Percentiles rank a stretch among this genome's conserved stretches.
Conservation (phyloP, 2,888 invertebrate genomes). For the Trichopoda pennipes region DNA sequence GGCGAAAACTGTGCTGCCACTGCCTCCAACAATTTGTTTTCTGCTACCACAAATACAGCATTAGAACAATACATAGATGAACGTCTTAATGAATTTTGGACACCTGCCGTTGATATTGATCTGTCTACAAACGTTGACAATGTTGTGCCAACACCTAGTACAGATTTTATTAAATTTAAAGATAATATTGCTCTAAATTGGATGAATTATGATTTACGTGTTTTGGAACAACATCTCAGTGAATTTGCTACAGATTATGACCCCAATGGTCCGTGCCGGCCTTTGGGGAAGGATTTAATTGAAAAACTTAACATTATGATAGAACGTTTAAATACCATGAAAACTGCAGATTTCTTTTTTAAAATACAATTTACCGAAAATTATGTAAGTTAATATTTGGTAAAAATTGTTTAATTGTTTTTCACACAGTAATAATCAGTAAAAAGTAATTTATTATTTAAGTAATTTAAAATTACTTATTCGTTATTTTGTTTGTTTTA, state of each 20-base stretch:
- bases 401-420: conserved; percentile 4
- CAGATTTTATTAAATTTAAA: conserved; percentile 69
- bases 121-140: conserved; percentile 10
- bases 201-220: conserved; percentile 72
- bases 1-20: conserved; percentile 10
- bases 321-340: conserved; percentile 75
- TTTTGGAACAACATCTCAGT: conserved; percentile 72
- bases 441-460: too few species aligned
- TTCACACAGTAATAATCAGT: too few species aligned
- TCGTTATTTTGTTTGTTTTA: too few species aligned
- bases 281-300: conserved; percentile 73
- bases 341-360: conserved; percentile 77
- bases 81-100: conserved; percentile 66
- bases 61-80: conserved; percentile 68
- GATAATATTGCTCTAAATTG: conserved; percentile 68
- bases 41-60: conserved; percentile 26
- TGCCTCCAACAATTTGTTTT: conserved; percentile 22
- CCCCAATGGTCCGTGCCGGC: conserved; percentile 70
- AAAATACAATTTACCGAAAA: conserved; percentile 78
- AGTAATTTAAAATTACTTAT: too few species aligned
- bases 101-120: conserved; percentile 41
- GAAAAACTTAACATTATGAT: conserved; percentile 75
- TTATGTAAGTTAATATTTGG: conserved; percentile 74
- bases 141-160: conserved; percentile 16
- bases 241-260: conserved; percentile 72